A percentile compares a stretch with the other conserved stretches of the same genome.
Conservation (phyloP, 2,113 vertebrate species). For the Leptodactylus fuscus region DNA sequence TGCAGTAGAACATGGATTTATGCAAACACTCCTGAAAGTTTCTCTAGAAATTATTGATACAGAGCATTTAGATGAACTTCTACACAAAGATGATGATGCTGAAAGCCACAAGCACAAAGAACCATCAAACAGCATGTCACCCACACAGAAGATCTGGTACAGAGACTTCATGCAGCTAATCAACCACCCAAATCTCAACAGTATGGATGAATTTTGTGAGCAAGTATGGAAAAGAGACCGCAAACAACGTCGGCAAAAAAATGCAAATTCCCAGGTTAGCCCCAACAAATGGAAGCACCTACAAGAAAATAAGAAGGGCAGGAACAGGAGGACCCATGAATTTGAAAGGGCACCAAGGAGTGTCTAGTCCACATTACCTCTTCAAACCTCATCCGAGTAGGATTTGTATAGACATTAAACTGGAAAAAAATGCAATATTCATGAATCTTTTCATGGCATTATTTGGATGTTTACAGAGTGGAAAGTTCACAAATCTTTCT, state of each 20-base stretch:
- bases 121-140: constrained; percentile 72
- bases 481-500: constrained; percentile 73
- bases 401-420: constrained; percentile 83
- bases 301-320: constrained; percentile 96
- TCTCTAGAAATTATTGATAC: constrained; percentile 92
- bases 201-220: constrained; percentile 97
- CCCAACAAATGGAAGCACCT: constrained; percentile 95
- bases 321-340: constrained; percentile 98
- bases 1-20: constrained; percentile 94
- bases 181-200: constrained; percentile 94
- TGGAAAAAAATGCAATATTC: constrained; percentile 87
- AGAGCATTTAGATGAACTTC: constrained; percentile 88
- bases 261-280: constrained; percentile 77
- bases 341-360: constrained; percentile 95
- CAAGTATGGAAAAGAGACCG: constrained; percentile 97
- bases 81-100: constrained; percentile 82
- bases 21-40: constrained; percentile 92
- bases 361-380: constrained; percentile 85
- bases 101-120: constrained; percentile 74
- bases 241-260: constrained; percentile 89
- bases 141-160: constrained; percentile 95
- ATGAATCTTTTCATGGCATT: constrained; percentile 80
- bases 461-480: constrained; percentile 87
- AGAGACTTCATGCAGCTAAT: constrained; percentile 97
- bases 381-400: constrained; percentile 77